A percentile compares a stretch with the other conserved stretches of the same genome.
These are phyloP conservation scores for Anthopleura sola DNA, from an alignment of 64 coral and sea anemone genomes.

Conservation along the genomic window DNA sequence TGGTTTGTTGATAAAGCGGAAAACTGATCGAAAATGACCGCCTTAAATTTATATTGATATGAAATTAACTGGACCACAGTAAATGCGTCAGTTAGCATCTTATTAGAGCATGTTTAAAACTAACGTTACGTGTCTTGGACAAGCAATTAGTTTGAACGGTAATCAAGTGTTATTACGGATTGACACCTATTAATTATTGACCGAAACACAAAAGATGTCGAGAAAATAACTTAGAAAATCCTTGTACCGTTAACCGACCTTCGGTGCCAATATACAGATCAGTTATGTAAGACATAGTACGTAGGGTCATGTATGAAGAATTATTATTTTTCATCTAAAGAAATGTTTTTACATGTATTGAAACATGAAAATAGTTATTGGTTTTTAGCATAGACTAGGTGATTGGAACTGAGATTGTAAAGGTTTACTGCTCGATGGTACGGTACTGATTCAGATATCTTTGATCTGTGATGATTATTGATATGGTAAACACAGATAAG, in stretches of 20 bases:
- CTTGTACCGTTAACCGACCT: not conserved
- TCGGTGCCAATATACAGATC: not conserved
- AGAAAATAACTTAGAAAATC: no score
- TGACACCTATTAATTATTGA: conserved; percentile 1
- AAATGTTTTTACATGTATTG: not conserved
- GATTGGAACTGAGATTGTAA: no score
- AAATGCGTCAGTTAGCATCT: not conserved
- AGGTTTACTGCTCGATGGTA: no score
- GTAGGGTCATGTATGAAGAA: not conserved
- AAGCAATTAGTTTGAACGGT: no score
- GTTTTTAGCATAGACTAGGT: no score
- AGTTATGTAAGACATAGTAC: no score
- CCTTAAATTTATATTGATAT: not conserved
- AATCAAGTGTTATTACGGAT: not conserved
- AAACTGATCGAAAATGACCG: not conserved
- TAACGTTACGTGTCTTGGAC: not conserved
- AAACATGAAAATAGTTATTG: not conserved
- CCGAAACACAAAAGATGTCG: not conserved
- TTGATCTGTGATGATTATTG: no score
- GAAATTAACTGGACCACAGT: not conserved
- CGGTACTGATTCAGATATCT: no score
- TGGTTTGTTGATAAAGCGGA: not conserved
- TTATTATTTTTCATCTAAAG: not conserved
- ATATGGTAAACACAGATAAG: no score
- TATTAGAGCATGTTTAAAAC: not conserved